Evolutionary conservation across 2,888 invertebrate genomes (phyloP), one percentile per base, ranked within the genome.

Genomic region (Chalcosyrphus nemorum): DNA sequence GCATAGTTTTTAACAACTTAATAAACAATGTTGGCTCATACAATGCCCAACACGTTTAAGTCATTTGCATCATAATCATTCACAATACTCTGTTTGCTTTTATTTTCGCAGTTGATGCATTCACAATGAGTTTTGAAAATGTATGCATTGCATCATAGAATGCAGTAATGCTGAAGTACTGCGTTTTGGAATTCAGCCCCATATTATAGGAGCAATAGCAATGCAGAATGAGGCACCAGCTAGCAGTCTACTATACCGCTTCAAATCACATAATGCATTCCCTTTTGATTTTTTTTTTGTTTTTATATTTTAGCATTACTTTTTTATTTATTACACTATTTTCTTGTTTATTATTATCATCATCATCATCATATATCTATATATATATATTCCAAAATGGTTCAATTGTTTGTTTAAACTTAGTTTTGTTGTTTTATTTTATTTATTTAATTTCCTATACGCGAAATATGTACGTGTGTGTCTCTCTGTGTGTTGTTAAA

Each of bases 391-490:
- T 76, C 43, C 59, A 76, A 63, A 76, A 76, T 65, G 76, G 57
- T 43, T 68, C 29, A 75, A 76, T 76, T 75, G 43, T 29, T 68
- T 11, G 19, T 43, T 63, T 74, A 65, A 56, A 47, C 24, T 65
- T 75, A 75, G 65, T 77, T 68, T 45, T 61, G 17, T 35, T 50
- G 59, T 38, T 57, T 50, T 54, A 19, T 68, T 29, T 32, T 24
- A 47, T 61, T 59, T 76, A 68, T 50, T 76, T 68, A 76, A 70
- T 77, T 77, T 77, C 57, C 77, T 70, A 77, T 77, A 77, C 70
- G 70, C 61, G 63, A 63, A 63, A 63, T 63, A 70, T 63, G 70
- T 70, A 70, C 24, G 77, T 63, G 70, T 70, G 68, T 32, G 43
- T 77, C 76, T 72, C 52, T 52, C 47, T 54, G n/a, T 76, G 27